Evolutionary conservation across 2,888 invertebrate genomes (phyloP).

Genomic region (Coenonympha glycerion): DNA sequence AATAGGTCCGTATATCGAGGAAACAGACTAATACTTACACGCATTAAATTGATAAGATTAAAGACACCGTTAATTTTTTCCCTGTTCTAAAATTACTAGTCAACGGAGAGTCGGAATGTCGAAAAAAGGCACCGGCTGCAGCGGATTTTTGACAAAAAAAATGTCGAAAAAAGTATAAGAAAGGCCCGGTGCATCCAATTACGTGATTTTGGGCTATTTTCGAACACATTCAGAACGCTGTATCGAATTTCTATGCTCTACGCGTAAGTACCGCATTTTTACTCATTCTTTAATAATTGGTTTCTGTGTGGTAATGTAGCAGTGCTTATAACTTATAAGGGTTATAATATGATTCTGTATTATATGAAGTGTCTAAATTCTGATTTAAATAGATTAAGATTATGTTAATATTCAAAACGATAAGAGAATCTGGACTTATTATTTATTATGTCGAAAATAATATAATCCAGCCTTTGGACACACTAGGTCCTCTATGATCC

Average conservation of each 20-base stretch:
- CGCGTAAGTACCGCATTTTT: not conserved
- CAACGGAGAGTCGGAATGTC: constrained; percentile 1
- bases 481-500: too few species aligned
- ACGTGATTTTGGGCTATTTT: constrained; percentile 16
- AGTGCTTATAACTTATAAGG: too few species aligned
- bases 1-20: too few species aligned
- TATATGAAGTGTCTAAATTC: not conserved
- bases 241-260: not conserved
- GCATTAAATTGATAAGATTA: not conserved
- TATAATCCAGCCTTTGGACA: too few species aligned
- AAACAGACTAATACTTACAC: not conserved
- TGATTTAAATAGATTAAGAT: not conserved
- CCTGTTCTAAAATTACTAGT: constrained; percentile 11
- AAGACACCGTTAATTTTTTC: not conserved
- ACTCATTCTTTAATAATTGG: too few species aligned
- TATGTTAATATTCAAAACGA: too few species aligned
- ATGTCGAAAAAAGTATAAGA: constrained; percentile 7
- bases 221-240: constrained; percentile 8
- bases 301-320: too few species aligned
- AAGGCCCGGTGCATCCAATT: constrained; percentile 29
- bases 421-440: too few species aligned
- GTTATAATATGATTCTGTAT: too few species aligned
- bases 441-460: too few species aligned
- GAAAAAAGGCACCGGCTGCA: not conserved
- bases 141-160: not conserved